A percentile compares a stretch with the other conserved stretches of the same genome.
Evolutionary conservation across 2,113 vertebrate species (phyloP).

Genomic region (Buteo buteo): DNA sequence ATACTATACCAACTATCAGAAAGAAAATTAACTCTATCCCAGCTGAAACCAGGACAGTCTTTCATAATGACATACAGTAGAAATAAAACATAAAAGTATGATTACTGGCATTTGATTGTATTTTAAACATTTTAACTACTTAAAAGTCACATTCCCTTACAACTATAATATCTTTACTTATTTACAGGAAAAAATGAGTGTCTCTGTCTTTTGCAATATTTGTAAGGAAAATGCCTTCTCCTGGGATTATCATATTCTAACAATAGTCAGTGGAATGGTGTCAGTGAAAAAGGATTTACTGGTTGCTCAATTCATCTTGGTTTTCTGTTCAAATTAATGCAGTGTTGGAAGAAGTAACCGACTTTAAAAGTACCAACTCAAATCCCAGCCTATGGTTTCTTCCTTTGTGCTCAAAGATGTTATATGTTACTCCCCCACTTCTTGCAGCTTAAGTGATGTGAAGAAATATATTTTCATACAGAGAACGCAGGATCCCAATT

Average conservation of each 20-base stretch:
- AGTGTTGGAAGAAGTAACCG: background rate
- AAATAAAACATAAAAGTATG: background rate
- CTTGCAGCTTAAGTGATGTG: background rate
- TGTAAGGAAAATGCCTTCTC: background rate
- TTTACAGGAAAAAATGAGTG: background rate
- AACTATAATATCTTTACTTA: background rate
- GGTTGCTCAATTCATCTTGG: background rate
- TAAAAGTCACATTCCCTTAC: background rate
- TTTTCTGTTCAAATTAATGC: constrained; percentile 31
- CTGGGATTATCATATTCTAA: background rate
- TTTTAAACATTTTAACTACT: background rate
- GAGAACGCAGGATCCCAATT: background rate
- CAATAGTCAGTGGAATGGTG: background rate
- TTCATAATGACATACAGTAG: background rate
- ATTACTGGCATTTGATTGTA: background rate
- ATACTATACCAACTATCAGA: too few species aligned
- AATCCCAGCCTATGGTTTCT: constrained; percentile 15
- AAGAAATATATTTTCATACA: background rate
- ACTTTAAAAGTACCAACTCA: background rate
- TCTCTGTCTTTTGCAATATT: background rate
- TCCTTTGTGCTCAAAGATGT: constrained; percentile 3
- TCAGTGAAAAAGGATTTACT: background rate
- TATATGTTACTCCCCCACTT: background rate
- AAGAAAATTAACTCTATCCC: too few species aligned
- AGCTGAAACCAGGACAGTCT: background rate